Evolutionary conservation across 2,888 invertebrate genomes (phyloP).

Genomic region (Pandemis corylana): DNA sequence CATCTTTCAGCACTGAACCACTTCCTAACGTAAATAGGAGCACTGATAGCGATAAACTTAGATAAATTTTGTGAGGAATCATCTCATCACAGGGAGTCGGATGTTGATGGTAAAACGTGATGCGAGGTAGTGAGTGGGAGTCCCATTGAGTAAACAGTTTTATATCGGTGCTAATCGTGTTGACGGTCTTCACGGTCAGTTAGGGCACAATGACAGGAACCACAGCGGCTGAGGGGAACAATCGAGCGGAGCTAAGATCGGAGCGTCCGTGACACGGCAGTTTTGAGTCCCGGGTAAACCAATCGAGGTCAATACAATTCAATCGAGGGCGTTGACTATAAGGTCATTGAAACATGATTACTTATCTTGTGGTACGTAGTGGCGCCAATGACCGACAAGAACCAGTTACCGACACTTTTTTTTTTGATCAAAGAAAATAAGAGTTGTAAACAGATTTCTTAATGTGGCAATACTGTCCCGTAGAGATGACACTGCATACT

Average conservation of each 20-base stretch:
- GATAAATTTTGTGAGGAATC: slow-evolving; percentile 62
- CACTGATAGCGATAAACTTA: slow-evolving; percentile 60
- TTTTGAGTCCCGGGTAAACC: slow-evolving; percentile 59
- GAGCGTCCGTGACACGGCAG: slow-evolving; percentile 76
- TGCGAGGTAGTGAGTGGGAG: slow-evolving; percentile 64
- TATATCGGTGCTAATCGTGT: slow-evolving; percentile 74
- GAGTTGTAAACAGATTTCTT: too few species aligned
- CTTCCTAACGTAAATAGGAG: slow-evolving; percentile 59
- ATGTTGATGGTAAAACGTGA: slow-evolving; percentile 57
- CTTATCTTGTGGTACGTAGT: background rate
- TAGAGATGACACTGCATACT: too few species aligned
- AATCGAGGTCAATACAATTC: slow-evolving; percentile 72
- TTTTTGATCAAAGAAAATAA: too few species aligned
- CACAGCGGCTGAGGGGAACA: slow-evolving; percentile 71
- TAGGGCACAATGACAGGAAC: slow-evolving; percentile 83
- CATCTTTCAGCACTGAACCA: slow-evolving; percentile 75
- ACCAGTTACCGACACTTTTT: too few species aligned
- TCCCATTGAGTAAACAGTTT: slow-evolving; percentile 68
- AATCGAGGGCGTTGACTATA: slow-evolving; percentile 62
- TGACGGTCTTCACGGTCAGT: slow-evolving; percentile 75
- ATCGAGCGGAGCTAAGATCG: slow-evolving; percentile 60
- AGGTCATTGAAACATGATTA: slow-evolving; percentile 54
- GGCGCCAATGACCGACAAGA: too few species aligned
- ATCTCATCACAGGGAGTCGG: slow-evolving; percentile 64
- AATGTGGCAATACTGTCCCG: too few species aligned